Evolutionary conservation across 2,888 invertebrate genomes (phyloP), one percentile per base, ranked within the genome.

Genomic region (Balanococcus diminutus): DNA sequence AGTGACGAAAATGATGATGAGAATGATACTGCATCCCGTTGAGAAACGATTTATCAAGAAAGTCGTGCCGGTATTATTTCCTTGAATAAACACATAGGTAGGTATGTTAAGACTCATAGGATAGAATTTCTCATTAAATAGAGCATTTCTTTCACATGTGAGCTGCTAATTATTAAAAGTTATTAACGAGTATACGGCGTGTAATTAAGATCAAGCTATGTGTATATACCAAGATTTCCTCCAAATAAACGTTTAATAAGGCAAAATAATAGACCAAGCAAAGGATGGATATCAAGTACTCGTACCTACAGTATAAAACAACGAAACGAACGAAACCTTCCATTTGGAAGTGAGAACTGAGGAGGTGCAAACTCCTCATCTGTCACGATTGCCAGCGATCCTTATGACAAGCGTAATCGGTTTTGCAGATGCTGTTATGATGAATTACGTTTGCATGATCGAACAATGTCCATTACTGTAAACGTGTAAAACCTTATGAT

Each of bases 401-500:
- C 28, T 31, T 28, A 72, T 32, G 72, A 72, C 72, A 72, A 72
- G 72, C 72, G 72, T 72, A 72, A 72, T 72, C 11, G 72, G 72
- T 72, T 72, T 31, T 14, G 72, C 72, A 72, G 72, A 72, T 72
- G 72, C 31, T 72, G 72, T 72, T 72, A 72, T 72, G 72, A 72
- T 72, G 32, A 72, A 72, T 72, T 72, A 72, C 72, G 72, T 72
- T 72, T 32, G 72, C 72, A 72, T 72, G 72, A 72, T 72, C 72
- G 72, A 28, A 72, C 72, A 72, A 72, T 72, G 72, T 72, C 72
- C 32, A 72, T 72, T 72, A 72, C 32, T 1, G 72, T 72, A n/a
- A 46, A 46, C 46, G 46, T 46, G 46, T 46, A 46, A 31, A 72
- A 72, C 72, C 72, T 72, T 72, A 72, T 72, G 72, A 72, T 72